These are phyloP conservation scores for Lucilia sericata DNA, from an alignment of 1,140 invertebrate species.

Conservation along the genomic window DNA sequence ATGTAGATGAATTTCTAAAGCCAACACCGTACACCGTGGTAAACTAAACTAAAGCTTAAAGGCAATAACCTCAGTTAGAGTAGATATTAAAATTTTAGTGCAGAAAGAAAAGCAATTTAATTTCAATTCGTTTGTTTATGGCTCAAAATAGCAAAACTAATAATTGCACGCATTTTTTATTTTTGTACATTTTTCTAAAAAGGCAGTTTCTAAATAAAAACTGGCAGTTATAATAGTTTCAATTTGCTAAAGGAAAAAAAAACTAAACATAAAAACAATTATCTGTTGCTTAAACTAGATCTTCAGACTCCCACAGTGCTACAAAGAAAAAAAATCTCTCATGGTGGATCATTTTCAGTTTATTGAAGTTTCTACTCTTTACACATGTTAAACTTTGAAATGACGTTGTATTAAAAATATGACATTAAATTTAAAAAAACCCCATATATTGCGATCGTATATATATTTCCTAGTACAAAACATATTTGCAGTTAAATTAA, in stretches of 20 bases:
- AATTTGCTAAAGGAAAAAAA: not conserved
- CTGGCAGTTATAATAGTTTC: constrained; percentile 9
- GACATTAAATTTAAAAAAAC: constrained; percentile 1
- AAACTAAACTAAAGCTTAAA: not conserved
- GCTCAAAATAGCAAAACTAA: not conserved
- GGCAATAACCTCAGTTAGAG: not conserved
- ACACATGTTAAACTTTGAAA: constrained; percentile 21
- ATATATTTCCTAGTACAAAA: not conserved
- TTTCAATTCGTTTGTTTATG: not conserved
- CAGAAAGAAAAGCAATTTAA: not conserved
- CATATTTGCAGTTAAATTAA: constrained; percentile 17
- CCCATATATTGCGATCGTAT: not conserved
- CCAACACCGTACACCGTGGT: not conserved
- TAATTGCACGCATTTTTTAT: constrained; percentile 20
- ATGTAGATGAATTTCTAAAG: not conserved
- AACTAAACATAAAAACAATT: not conserved
- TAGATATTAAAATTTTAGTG: not conserved
- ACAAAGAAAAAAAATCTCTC: not conserved
- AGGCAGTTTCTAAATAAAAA: not conserved
- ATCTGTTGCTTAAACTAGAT: constrained; percentile 6
- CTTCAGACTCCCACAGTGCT: constrained; percentile 28
- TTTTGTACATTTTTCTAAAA: not conserved
- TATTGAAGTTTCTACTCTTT: not conserved
- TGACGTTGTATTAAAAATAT: constrained; percentile 27
- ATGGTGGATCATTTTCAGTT: not conserved